A percentile compares a stretch with the other conserved stretches of the same genome.
Evolutionary conservation across 2,113 vertebrate species (phyloP).

Genomic region (Pontoporia blainvillei): DNA sequence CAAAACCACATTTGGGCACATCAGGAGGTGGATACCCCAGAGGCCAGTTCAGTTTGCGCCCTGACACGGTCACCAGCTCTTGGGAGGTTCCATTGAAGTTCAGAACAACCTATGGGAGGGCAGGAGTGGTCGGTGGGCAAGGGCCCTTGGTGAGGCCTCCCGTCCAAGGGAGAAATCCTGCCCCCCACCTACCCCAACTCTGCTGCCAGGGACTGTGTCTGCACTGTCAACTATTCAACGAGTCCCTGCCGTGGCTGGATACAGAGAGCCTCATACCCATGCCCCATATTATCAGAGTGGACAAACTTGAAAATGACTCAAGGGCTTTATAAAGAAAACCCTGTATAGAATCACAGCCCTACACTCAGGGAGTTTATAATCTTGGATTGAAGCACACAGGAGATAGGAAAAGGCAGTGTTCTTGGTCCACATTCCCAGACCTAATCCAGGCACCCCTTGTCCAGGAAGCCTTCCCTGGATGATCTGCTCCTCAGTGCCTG

Average conservation of each 20-base stretch:
- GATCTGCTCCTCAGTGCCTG: neutral
- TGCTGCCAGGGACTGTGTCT: neutral
- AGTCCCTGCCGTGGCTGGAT: neutral
- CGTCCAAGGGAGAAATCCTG: neutral
- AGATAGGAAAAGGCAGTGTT: neutral
- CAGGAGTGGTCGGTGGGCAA: neutral
- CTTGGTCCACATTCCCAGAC: neutral
- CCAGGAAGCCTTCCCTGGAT: neutral
- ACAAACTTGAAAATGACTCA: neutral
- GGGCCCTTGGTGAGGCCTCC: neutral
- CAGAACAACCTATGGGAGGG: slow-evolving; percentile 83
- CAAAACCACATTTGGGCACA: slow-evolving; percentile 89
- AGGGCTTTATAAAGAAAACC: neutral
- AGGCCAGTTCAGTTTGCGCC: slow-evolving; percentile 86
- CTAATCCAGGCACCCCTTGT: neutral
- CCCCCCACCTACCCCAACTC: neutral
- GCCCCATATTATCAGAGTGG: neutral
- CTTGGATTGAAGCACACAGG: neutral
- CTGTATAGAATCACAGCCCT: neutral
- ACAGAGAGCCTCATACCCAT: neutral
- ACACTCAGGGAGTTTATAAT: neutral
- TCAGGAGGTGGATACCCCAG: slow-evolving; percentile 84
- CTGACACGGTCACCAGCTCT: slow-evolving; percentile 80
- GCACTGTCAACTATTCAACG: neutral
- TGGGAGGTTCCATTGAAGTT: slow-evolving; percentile 89